Base-by-base conservation (phyloP, 2,888 invertebrate genomes). In the Blastobasis adustella region DNA sequence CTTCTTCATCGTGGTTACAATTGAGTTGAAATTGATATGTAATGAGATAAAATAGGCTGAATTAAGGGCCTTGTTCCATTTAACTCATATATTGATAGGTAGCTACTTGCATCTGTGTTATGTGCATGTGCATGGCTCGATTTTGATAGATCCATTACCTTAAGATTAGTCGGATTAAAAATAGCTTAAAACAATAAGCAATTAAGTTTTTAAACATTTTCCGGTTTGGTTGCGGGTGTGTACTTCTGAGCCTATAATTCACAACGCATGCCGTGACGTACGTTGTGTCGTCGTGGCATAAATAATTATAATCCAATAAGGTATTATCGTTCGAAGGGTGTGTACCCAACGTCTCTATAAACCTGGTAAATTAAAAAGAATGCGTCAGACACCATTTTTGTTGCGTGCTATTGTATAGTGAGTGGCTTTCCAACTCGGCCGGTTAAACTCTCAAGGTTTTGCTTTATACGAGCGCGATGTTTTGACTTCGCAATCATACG, bases 401-500 rank as follows among this genome's bases (percentile, higher is more conserved):
- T n/a, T 10, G 10, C 9, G 49, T 45, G 39, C 37, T 37, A 53
- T 57, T 54, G 54, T 51, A 49, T n/a, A 45, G n/a, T 37, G 42
- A 10, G 40, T 49, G 53, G 53, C 54, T 52, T 53, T 62, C 63
- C 49, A 60, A 69, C 56, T 69, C 53, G 58, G 69, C 59, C 65
- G 77, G 52, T 70, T 63, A 61, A 61, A 67, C 56, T 62, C 60
- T 69, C 81, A 81, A 81, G 82, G 82, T 70, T 77, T 66, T 57
- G 61, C 23, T 66, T 67, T 71, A 69, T 67, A 69, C 67, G 60
- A 57, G 57, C 40, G 60, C 66, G 63, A 67, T 73, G 73, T 71
- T 69, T 72, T 70, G 69, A 66, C 63, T 53, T 67, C 61, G 67
- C 72, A 66, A 66, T 72, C 83, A 86, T 79, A 85, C 70, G 67